phyloP scores from a whole-genome alignment of 2,113 vertebrate genomes.

The Leptobrachium leishanense region DNA sequence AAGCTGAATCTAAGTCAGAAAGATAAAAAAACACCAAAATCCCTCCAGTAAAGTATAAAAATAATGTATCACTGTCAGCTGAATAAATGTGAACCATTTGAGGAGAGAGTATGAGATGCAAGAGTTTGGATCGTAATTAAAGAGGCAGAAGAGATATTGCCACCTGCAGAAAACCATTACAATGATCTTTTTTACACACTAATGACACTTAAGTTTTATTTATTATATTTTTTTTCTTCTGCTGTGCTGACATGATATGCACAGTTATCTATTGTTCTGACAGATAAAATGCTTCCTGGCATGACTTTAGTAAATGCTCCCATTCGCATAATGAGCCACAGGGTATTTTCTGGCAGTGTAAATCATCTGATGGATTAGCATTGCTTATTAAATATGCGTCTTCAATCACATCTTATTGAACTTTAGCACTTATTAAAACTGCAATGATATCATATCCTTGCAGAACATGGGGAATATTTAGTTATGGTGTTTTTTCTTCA shows the following conservation, averaged over 20 bases:
- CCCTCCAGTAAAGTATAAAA: too few species aligned
- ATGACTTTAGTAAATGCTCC: neutral
- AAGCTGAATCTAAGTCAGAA: too few species aligned
- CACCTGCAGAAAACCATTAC: neutral
- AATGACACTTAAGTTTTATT: neutral
- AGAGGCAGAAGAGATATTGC: neutral
- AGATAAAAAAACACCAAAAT: too few species aligned
- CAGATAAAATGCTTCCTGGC: neutral
- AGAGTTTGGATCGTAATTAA: neutral
- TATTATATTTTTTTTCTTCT: neutral
- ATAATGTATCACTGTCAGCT: too few species aligned
- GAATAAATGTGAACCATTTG: too few species aligned
- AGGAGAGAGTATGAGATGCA: too few species aligned
- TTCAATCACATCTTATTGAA: too few species aligned
- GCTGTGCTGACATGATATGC: neutral
- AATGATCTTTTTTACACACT: neutral
- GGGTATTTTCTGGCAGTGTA: neutral
- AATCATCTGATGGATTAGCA: neutral
- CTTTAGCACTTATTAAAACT: too few species aligned
- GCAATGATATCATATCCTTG: too few species aligned
- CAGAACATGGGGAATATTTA: too few species aligned
- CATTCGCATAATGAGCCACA: neutral
- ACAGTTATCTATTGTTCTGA: neutral
- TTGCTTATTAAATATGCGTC: neutral
- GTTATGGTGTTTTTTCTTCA: too few species aligned